phyloP scores from a whole-genome alignment of 1,140 invertebrate species.

The Ostrea denselamellosa region DNA sequence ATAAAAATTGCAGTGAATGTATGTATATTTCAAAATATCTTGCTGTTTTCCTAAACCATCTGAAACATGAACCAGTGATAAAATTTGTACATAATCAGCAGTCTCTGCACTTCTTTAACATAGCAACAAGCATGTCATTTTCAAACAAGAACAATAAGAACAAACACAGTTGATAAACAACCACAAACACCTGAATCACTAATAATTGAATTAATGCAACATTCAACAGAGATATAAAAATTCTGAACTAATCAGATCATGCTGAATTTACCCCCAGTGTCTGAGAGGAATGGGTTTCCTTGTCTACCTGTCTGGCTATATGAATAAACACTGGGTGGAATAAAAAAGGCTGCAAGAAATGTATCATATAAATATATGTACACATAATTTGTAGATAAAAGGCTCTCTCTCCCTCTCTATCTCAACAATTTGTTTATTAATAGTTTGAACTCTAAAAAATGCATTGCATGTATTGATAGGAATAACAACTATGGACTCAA shows the following conservation, averaged over 20 bases:
- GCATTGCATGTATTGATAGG: no score
- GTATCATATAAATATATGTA: conserved; percentile 6
- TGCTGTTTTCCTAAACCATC: no score
- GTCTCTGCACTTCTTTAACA: background rate
- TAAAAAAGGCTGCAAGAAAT: background rate
- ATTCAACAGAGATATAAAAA: background rate
- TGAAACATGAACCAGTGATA: no score
- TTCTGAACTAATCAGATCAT: conserved; percentile 24
- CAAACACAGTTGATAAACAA: conserved; percentile 3
- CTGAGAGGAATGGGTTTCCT: conserved; percentile 54
- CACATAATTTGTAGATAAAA: no score
- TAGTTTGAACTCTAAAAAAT: no score
- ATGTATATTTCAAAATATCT: no score
- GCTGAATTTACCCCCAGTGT: conserved; percentile 46
- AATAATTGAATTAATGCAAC: conserved; percentile 29
- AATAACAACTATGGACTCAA: no score
- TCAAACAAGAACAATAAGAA: conserved; percentile 8
- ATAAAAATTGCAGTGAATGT: no score
- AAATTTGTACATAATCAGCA: background rate
- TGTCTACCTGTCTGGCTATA: conserved; percentile 46
- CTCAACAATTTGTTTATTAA: no score
- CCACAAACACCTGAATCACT: background rate
- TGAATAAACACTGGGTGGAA: background rate
- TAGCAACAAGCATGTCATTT: background rate
- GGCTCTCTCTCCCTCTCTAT: no score